Evolutionary conservation across 2,113 vertebrate genomes (phyloP), one percentile per base, ranked within the genome.

Genomic region (Rhinoptilus africanus): DNA sequence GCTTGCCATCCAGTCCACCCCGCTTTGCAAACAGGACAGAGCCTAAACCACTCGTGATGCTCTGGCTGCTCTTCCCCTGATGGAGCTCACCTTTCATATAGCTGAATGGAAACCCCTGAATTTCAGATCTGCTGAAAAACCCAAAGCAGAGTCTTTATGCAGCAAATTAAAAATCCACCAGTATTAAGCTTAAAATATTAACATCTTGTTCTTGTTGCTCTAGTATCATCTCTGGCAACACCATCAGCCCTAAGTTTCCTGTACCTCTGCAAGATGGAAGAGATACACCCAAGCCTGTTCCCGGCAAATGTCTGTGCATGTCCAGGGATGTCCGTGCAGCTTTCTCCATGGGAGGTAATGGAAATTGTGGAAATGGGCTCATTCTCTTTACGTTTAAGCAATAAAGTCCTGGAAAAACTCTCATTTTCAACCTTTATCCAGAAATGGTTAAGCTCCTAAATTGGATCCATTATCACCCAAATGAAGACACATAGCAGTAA

Each of bases 401-500:
- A 74, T 53, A 88, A 92, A 88, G 9, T 86, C 66, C 72, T 32
- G 59, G 53, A 41, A 72, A 83, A 83, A 53, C 37, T 94, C 41
- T 2, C 3, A 82, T 71, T 88, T 96, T 39, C 91, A 93, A 63
- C 76, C 45, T 93, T 90, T 35, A 83, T 43, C 59, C 93, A 75
- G 88, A 89, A 96, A 64, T 12, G 15, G 67, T 85, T 91, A 72
- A 88, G 43, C 83, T 91, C 59, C 91, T 89, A 93, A 97, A 97
- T 50, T 94, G 73, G 57, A 75, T 91, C 92, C 85, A 87, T 97
- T 96, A 96, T 63, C 75, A 90, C 86, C 67, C 91, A 98, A 97
- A 98, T 92, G 95, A 98, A 97, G 97, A 96, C 53, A 62, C 91
- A 90, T 93, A 96, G 94, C 81, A 94, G 89, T 23, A 3, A 96